Conservation (phyloP, 2,797 vertebrate genomes). For the Crax fasciolata region DNA sequence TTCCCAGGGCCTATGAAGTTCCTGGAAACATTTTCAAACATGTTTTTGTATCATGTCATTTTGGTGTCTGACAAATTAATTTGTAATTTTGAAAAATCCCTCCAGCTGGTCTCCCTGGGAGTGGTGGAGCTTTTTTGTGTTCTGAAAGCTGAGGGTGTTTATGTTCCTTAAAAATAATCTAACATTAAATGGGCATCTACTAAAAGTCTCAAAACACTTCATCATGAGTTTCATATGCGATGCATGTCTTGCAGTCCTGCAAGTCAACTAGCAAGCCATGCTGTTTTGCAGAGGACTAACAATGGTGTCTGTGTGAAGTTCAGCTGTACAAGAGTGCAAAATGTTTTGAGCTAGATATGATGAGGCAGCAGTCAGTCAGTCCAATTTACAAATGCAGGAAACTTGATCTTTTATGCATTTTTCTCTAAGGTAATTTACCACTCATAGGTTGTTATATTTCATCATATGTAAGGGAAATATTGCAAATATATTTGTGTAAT, state of each 20-base stretch:
- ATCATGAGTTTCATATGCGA: not conserved
- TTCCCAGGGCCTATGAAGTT: not conserved
- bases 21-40: not conserved
- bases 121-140: not conserved
- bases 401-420: not conserved
- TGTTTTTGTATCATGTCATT: not conserved
- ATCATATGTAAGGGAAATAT: not conserved
- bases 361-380: not conserved
- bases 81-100: not conserved
- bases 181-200: not conserved
- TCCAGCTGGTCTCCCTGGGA: not conserved
- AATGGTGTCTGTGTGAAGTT: not conserved
- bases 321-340: not conserved
- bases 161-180: not conserved
- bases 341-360: rapidly evolving
- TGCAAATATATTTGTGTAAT: not conserved
- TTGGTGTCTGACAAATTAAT: not conserved
- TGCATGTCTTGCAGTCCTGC: not conserved
- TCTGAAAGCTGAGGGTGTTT: not conserved
- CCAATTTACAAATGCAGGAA: not conserved
- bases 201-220: not conserved
- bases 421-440: not conserved
- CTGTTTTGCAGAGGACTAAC: not conserved
- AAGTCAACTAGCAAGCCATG: not conserved
- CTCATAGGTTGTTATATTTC: not conserved